Evolutionary conservation across 2,797 vertebrate genomes (phyloP).

Genomic region (Pangasius larnaudii): DNA sequence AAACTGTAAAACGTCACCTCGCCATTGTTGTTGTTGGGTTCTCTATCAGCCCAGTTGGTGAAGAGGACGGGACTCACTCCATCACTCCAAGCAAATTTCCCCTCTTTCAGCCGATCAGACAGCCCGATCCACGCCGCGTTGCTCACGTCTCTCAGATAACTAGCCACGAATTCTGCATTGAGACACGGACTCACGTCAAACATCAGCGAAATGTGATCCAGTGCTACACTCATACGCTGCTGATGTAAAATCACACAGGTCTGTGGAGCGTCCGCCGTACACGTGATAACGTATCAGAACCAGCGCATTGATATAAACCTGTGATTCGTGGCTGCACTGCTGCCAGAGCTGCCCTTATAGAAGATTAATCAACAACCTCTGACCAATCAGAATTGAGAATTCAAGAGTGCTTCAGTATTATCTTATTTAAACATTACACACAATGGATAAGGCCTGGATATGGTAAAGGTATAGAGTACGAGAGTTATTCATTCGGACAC

Average conservation of each 20-base stretch:
- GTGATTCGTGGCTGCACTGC: background rate
- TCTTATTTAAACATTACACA: background rate
- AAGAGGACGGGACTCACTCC: slow-evolving; percentile 76
- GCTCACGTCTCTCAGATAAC: slow-evolving; percentile 74
- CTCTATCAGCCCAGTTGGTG: slow-evolving; percentile 78
- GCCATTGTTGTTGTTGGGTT: slow-evolving; percentile 77
- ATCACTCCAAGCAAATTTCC: slow-evolving; percentile 78
- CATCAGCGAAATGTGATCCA: background rate
- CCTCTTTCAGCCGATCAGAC: slow-evolving; percentile 70
- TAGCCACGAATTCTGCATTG: slow-evolving; percentile 77
- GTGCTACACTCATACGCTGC: background rate
- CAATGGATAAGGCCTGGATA: background rate
- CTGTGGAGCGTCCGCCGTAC: too few species aligned
- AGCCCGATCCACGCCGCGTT: slow-evolving; percentile 77
- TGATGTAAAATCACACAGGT: background rate
- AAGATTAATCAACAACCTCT: background rate
- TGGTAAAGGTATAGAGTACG: background rate
- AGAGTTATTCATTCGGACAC: background rate
- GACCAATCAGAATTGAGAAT: background rate
- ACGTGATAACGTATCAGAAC: background rate
- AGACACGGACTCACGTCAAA: background rate
- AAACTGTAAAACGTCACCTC: slow-evolving; percentile 61
- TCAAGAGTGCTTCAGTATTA: background rate
- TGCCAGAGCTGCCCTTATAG: background rate
- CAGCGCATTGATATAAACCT: background rate